Base-by-base conservation (phyloP, 2,888 invertebrate species). In the Drosophila prostipennis region DNA sequence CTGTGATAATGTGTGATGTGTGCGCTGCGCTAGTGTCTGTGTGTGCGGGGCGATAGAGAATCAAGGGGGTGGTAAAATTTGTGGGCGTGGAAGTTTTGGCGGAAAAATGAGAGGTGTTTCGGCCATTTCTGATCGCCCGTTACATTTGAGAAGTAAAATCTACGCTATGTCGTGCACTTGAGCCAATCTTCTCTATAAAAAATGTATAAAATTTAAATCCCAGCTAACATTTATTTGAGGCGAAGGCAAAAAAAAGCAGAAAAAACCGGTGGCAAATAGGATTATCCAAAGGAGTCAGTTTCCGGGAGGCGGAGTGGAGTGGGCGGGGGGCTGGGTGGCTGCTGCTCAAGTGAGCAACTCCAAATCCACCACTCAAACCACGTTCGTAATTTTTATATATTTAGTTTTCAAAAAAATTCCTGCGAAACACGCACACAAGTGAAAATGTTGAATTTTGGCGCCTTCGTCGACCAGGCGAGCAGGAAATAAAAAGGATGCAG, bases 381-480 rank as follows among this genome's bases (percentile, higher is more conserved):
- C 29, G 7, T 29, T 0, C 29, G 7, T 6, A 29, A 7, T 7
- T 34, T 34, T 5, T 34, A 34, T 4, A 6, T 6, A 8, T 7
- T 39, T n/a, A 5, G 29, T 54, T 40, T 53, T 29, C 3, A 14
- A 23, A 40, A 23, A 53, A 53, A 40, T 40, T 40, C 13, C 48
- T 57, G 68, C 58, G 68, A 57, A 51, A 55, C 85, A 82, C 85
- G 82, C 85, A 85, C 80, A 82, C 83, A 88, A 64, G 76, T 72
- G 72, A 82, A 89, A 89, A 87, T 89, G 79, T 88, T 89, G 89
- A 91, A 90, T 91, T 91, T 91, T 91, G 90, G 90, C 90, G 90
- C 91, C 90, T 91, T 91, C 87, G 61, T 32, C 29, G 52, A 81
- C 79, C 89, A 90, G 91, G 90, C 80, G 80, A 80, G 11, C 90